Evolutionary conservation across 2,888 invertebrate genomes (phyloP), one percentile per base, ranked within the genome.

Genomic region (Lepidochrysops patricia): DNA sequence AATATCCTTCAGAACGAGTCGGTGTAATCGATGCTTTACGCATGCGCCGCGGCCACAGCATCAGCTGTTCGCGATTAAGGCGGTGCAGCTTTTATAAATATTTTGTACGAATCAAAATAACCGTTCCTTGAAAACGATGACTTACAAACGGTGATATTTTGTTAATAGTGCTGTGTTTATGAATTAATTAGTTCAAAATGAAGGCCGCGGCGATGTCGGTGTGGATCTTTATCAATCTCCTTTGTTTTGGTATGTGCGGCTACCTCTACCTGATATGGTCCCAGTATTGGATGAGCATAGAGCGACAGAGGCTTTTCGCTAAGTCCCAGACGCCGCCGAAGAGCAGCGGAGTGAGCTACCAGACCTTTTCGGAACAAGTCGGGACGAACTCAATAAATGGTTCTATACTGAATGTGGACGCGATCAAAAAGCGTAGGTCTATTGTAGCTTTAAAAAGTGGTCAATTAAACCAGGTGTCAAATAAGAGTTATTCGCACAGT

Each of bases 231-330:
- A 91, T 94, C 65, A 93, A 93, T 76, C 85, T 94, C 54, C 85
- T 94, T 26, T 91, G 93, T 70, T 91, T 94, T 70, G 94, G 93
- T 9, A 93, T 94, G 92, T 92, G 93, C 67, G 93, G 93, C 43
- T 94, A 94, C 72, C 90, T 93, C 67, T 94, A 94, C 74, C 79
- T 94, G 37, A 88, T 94, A 57, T 94, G 94, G 93, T 92, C 92
- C 0, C 93, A 93, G 70, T 94, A 93, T 72, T 94, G 93, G 93
- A 90, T 91, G 83, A 90, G 91, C 63, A 83, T 91, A 61, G 91
- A 91, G 68, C 88, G 90, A 65, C 90, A 92, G 70, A 85, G 85
- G 61, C 75, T 87, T 65, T 83, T 89, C 52, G 80, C 78, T 66
- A 82, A 79, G 61, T 70, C 76, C 0, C 78, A 84, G 9, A 65